Base-by-base conservation (phyloP, 2,888 invertebrate genomes). In the Oligia strigilis region DNA sequence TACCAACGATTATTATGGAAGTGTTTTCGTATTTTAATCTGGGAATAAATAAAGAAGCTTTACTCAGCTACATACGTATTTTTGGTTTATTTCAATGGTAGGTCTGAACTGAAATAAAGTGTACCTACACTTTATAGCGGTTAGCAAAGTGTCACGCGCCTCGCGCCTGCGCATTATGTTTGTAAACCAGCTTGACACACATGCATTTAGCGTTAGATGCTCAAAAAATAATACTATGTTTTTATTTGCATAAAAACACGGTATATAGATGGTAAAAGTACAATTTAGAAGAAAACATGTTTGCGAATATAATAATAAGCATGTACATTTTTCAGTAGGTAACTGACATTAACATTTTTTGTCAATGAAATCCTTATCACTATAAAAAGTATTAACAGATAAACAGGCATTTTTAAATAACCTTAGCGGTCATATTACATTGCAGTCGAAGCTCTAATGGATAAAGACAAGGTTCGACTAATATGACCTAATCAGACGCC, bases 151-250 rank as follows among this genome's bases (percentile, higher is more conserved):
- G 71, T 71, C 77, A 72, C 77, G 58, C 72, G 49, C 64, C 40
- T 82, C 36, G 67, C 72, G 55, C 72, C 46, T 67, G 40, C 66
- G 72, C 62, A 82, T 82, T 82, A 58, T 62, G 76, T 72, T 55
- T 72, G 29, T 64, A 67, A 81, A 72, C 67, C 55, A 49, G 67
- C 49, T 77, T 49, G 46, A 64, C 64, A 58, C 49, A 73, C 55
- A 72, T 69, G 49, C 36, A 46, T 76, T 75, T 67, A 82, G 77
- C 72, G 67, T 81, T 75, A 46, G 67, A 67, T 72, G 74, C 75
- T 80, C 67, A 49, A 14, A 14, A 49, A 13, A 49, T 14, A 49
- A 13, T 13, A 13, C 40, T 40, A 40, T 40, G 5, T 49, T 14
- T 49, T 49, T 49, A 49, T 49, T 49, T 49, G 13, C 49, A 49